Evolutionary conservation across 2,888 invertebrate species (phyloP).

Genomic region (Cheilosia grossa): DNA sequence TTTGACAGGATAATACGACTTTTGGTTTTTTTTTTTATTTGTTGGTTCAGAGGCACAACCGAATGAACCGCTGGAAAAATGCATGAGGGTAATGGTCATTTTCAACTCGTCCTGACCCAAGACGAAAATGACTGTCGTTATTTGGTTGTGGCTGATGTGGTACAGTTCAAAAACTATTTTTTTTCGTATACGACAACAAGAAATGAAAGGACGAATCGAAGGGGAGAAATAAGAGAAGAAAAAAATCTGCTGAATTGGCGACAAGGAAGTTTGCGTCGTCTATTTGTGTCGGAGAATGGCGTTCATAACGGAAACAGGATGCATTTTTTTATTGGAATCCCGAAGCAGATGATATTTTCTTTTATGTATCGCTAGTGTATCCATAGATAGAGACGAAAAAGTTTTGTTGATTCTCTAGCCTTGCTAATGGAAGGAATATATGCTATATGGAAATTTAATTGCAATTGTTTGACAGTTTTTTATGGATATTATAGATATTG

Average conservation of each 20-base stretch:
- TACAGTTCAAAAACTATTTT: conserved; percentile 24
- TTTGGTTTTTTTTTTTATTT: conserved; percentile 32
- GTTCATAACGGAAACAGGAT: conserved; percentile 60
- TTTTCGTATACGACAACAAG: background rate
- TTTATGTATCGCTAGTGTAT: background rate
- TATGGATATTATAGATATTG: no score
- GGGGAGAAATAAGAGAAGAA: background rate
- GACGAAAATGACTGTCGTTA: conserved; percentile 12
- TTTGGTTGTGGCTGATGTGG: conserved; percentile 28
- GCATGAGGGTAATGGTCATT: conserved; percentile 45
- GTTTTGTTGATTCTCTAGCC: conserved; percentile 1
- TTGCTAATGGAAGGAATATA: conserved; percentile 9
- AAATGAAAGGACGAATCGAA: conserved; percentile 24
- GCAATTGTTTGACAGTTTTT: conserved; percentile 1
- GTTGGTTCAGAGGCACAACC: background rate
- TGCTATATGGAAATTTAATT: background rate
- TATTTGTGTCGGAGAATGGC: conserved; percentile 27
- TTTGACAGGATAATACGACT: conserved; percentile 15
- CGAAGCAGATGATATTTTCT: conserved; percentile 45
- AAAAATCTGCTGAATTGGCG: conserved; percentile 51
- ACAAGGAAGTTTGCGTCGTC: conserved; percentile 63
- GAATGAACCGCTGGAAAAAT: conserved; percentile 31
- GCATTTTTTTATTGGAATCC: conserved; percentile 45
- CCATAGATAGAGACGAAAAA: background rate
- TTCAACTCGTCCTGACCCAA: conserved; percentile 56